Percentiles rank a stretch among this genome's conserved stretches.
These are phyloP conservation scores for Dromiciops gliroides DNA, from an alignment of 2,113 vertebrate species.

Conservation along the genomic window DNA sequence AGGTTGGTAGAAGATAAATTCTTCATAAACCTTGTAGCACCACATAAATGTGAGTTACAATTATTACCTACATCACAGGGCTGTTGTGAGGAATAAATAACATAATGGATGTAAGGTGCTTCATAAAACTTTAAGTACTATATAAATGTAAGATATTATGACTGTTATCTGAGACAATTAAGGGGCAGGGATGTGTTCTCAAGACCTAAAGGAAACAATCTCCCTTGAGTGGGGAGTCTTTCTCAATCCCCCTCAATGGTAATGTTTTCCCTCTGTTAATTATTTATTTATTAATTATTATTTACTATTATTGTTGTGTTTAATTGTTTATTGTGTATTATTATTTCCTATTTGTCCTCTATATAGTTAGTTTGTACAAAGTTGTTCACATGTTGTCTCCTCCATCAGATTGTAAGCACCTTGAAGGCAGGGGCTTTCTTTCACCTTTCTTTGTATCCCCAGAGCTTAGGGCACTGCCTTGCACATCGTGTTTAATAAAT, in stretches of 20 bases:
- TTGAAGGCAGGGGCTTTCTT: not conserved
- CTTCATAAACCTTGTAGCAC: not conserved
- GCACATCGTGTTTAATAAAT: not conserved
- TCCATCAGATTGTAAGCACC: not conserved
- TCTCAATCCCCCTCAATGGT: not conserved
- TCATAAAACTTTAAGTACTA: not conserved
- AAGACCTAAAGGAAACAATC: not conserved
- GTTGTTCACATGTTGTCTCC: not conserved
- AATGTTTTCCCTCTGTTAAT: not conserved
- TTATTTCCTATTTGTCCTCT: not conserved
- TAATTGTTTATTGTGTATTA: too few species aligned
- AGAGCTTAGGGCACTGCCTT: not conserved
- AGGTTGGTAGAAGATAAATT: not conserved
- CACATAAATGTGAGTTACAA: not conserved
- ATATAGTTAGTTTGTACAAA: not conserved
- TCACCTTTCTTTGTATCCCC: not conserved
- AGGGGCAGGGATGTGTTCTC: not conserved
- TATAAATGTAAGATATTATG: not conserved
- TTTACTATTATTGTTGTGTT: too few species aligned
- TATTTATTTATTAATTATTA: too few species aligned
- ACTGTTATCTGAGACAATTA: not conserved
- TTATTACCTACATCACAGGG: not conserved
- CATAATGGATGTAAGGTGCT: not conserved
- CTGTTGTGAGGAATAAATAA: not conserved
- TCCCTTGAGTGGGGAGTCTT: not conserved